These are phyloP conservation scores for Leptodactylus fuscus DNA, from an alignment of 2,113 vertebrate genomes.

Conservation along the genomic window DNA sequence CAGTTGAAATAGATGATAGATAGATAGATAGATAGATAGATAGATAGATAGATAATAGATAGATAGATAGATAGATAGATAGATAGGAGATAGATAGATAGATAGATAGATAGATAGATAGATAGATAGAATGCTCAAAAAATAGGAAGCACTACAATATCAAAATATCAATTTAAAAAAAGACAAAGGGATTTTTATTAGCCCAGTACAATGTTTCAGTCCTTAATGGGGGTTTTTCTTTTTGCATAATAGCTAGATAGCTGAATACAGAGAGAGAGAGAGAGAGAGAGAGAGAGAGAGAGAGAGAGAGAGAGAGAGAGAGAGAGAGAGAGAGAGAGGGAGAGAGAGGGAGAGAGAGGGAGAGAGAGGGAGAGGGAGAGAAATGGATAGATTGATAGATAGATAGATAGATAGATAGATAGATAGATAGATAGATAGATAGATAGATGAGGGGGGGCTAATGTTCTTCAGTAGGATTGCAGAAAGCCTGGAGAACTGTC, in stretches of 20 bases:
- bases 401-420: constrained; percentile 4
- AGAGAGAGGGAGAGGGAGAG: too few relatives aligned
- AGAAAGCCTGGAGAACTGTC: background rate
- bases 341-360: too few relatives aligned
- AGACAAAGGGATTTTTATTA: too few relatives aligned
- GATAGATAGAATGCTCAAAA: too few relatives aligned
- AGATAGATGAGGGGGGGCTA: background rate
- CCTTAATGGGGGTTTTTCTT: too few relatives aligned
- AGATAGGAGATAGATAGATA: background rate
- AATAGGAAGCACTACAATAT: too few relatives aligned
- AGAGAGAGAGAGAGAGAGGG: too few relatives aligned
- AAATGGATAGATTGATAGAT: background rate
- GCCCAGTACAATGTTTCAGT: too few relatives aligned
- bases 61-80: background rate
- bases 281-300: background rate
- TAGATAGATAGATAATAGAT: background rate
- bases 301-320: too few relatives aligned
- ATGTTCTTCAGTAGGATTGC: too few relatives aligned
- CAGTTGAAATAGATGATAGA: background rate
- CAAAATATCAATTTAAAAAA: too few relatives aligned
- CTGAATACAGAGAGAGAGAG: background rate
- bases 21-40: constrained; percentile 11
- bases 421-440: constrained; percentile 17
- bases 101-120: constrained; percentile 15
- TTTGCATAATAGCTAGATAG: too few relatives aligned